Base-by-base conservation (phyloP, 2,888 invertebrate species). In the Rhagonycha lutea region DNA sequence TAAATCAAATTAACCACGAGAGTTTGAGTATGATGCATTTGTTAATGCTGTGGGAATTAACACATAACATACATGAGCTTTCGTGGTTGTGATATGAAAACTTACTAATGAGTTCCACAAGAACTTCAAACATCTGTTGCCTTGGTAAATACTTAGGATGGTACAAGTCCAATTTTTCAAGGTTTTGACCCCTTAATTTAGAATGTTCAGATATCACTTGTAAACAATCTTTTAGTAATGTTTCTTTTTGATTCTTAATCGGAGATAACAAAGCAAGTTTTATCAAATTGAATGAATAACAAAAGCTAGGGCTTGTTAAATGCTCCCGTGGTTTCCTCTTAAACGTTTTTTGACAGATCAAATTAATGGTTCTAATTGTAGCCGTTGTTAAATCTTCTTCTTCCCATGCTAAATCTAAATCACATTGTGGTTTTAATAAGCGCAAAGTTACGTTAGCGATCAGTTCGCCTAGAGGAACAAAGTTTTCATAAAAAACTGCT, bases 61-160 rank as follows among this genome's bases (percentile, higher is more conserved):
- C 18, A 2, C 18, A 18, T 18, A 18, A 18, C 18, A 18, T 18
- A 18, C 18, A 2, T 2, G 18, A 18, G 18, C 18, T 18, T 2
- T 18, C 1, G 18, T 18, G 18, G 18, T 18, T 18, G 18, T 18
- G 18, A 18, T 18, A 18, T 18, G 2, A 47, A n/a, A 70, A 86
- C 91, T 89, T 85, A 91, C 93, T 92, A 82, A 96, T 94, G 24
- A 96, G 89, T 82, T 94, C 91, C 75, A 97, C 91, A 61, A 98
- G 90, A 72, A 96, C 88, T 67, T 93, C 90, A 84, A 97, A 92
- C 91, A 98, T 94, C 84, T 95, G 93, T 83, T 92, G 91, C 60
- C 95, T 90, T 4, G 98, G 98, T 84, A 97, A 90, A 82, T 95
- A 92, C 76, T 91, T 90, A 0, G 97, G 96, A 87, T 95, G 92